Conservation (phyloP, 2,797 vertebrate species). For the Eleutherodactylus coqui region DNA sequence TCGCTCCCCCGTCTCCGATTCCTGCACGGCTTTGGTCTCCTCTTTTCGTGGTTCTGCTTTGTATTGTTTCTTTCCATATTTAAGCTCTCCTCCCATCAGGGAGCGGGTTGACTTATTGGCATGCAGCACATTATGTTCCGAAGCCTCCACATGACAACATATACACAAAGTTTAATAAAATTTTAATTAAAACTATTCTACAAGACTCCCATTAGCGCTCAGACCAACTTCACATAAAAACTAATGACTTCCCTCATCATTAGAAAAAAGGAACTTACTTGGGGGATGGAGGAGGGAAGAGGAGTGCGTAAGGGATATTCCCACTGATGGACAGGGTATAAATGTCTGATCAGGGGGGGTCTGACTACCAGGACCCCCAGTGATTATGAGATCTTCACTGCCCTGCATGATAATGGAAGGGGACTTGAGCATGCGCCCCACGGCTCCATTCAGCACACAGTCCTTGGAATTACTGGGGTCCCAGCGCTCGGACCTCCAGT, state of each 20-base stretch:
- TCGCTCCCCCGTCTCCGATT: no score
- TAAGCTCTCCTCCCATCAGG: neutral
- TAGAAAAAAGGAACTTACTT: neutral
- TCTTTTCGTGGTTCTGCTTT: neutral
- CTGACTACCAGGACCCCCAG: no score
- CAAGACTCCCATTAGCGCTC: conserved; percentile 28
- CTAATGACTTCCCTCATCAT: neutral
- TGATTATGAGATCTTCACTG: no score
- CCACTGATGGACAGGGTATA: neutral
- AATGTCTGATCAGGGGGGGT: no score
- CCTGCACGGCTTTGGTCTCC: no score
- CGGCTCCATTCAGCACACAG: no score
- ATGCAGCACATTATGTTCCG: neutral
- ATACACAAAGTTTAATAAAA: conserved; percentile 12
- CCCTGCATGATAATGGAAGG: no score
- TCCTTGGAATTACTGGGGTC: no score
- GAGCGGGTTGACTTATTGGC: conserved; percentile 13
- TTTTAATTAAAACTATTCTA: conserved; percentile 49
- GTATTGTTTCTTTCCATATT: neutral
- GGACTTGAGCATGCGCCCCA: no score
- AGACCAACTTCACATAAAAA: conserved; percentile 10
- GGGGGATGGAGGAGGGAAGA: neutral
- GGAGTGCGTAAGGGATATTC: no score
- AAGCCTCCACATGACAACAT: conserved; percentile 7
- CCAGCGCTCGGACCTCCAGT: no score